Evolutionary conservation across 2,797 vertebrate species (phyloP).

Genomic region (Squalus acanthias): DNA sequence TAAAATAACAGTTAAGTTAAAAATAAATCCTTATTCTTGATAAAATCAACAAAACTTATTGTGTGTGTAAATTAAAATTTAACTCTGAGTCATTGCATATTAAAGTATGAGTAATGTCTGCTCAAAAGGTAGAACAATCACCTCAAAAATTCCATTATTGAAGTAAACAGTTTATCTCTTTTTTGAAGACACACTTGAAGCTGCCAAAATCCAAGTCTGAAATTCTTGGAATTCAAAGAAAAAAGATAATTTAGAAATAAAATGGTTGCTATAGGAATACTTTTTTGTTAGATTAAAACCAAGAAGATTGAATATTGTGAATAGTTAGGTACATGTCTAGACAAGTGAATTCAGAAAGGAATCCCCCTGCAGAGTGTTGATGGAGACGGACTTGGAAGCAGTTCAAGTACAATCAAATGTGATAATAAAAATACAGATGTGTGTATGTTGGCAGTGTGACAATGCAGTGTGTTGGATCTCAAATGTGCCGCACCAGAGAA

Average conservation of each 20-base stretch:
- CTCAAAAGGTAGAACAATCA: neutral
- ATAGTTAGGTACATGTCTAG: neutral
- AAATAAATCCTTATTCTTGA: neutral
- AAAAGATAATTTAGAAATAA: neutral
- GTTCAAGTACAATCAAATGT: constrained; percentile 14
- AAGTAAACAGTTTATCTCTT: neutral
- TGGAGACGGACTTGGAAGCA: neutral
- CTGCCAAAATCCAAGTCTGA: neutral
- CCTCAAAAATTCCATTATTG: neutral
- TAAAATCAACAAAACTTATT: neutral
- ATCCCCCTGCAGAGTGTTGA: neutral
- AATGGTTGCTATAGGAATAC: neutral
- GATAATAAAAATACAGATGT: constrained; percentile 24
- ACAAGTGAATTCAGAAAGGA: constrained; percentile 11
- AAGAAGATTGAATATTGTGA: constrained; percentile 17
- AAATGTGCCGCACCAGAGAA: neutral
- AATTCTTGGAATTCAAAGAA: neutral
- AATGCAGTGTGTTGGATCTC: neutral
- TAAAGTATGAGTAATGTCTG: neutral
- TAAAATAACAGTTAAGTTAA: neutral
- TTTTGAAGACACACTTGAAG: neutral
- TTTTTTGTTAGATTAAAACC: constrained; percentile 20
- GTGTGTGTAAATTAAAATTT: neutral
- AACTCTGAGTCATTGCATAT: neutral
- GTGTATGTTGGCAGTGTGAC: neutral